These are phyloP conservation scores for Lepus townsendii DNA, from an alignment of 2,797 vertebrate species.

Conservation along the genomic window DNA sequence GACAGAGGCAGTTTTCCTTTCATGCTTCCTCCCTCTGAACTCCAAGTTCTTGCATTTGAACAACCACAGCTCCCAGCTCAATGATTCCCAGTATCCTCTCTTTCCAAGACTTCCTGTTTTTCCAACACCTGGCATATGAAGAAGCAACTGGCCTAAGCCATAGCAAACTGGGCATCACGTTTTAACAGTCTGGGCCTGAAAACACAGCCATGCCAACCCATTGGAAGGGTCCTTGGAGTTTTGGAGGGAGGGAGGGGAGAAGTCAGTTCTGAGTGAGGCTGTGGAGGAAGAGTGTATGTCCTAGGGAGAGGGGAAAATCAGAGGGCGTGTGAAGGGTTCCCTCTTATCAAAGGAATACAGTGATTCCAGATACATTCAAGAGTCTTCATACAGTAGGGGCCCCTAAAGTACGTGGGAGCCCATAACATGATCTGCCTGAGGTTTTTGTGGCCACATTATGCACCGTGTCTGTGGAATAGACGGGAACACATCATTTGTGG, in stretches of 20 bases:
- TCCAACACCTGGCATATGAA: background rate
- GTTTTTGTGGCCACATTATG: slow-evolving; percentile 1
- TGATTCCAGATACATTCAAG: background rate
- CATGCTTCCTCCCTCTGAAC: background rate
- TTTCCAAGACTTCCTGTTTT: slow-evolving; percentile 46
- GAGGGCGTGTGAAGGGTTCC: background rate
- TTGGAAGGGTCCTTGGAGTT: background rate
- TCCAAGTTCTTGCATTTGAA: background rate
- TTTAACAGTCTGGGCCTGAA: background rate
- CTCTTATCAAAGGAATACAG: background rate
- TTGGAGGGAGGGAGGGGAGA: background rate
- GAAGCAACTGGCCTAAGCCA: background rate
- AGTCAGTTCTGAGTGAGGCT: background rate
- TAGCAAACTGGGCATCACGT: background rate
- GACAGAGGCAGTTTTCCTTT: slow-evolving; percentile 37
- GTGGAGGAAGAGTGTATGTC: background rate
- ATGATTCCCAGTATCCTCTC: background rate
- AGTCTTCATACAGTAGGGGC: background rate
- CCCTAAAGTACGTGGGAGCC: background rate
- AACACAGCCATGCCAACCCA: background rate
- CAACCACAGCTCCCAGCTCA: background rate
- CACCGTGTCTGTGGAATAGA: background rate
- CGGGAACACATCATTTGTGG: slow-evolving; percentile 41
- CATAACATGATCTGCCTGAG: background rate
- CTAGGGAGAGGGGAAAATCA: background rate